Conservation (phyloP, 2,113 vertebrate species). For the Lucifuga dentata region DNA sequence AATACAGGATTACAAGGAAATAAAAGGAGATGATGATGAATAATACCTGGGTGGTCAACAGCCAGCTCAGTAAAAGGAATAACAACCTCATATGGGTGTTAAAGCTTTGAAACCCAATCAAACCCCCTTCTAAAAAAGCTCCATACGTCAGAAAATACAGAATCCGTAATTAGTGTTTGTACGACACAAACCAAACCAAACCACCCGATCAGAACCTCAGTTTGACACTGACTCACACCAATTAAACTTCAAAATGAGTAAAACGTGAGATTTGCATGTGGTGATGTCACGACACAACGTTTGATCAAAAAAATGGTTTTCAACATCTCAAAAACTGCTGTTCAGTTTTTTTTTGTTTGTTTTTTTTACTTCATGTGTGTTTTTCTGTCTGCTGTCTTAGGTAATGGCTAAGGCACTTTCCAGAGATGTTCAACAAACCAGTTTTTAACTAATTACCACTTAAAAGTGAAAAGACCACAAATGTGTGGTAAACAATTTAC, state of each 20-base stretch:
- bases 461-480: constrained; percentile 18
- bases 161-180: background rate
- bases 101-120: constrained; percentile 27
- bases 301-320: background rate
- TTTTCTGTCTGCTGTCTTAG: background rate
- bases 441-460: background rate
- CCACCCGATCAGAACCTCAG: background rate
- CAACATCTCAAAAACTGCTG: constrained; percentile 4
- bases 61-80: constrained; percentile 13
- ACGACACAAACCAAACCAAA: background rate
- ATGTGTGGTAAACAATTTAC: constrained; percentile 7
- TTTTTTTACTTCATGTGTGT: background rate
- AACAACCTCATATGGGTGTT: constrained; percentile 16
- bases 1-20: constrained; percentile 27
- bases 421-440: constrained; percentile 4
- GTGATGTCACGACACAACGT: constrained; percentile 1
- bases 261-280: background rate
- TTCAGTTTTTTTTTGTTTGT: background rate
- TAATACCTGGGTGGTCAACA: constrained; percentile 28
- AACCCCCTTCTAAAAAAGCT: too few species aligned
- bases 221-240: too few species aligned
- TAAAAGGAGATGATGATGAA: constrained; percentile 4
- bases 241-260: background rate
- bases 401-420: constrained; percentile 27
- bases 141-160: background rate